Conservation (phyloP, 2,797 vertebrate species). For the Oreonectes daqikongensis region DNA sequence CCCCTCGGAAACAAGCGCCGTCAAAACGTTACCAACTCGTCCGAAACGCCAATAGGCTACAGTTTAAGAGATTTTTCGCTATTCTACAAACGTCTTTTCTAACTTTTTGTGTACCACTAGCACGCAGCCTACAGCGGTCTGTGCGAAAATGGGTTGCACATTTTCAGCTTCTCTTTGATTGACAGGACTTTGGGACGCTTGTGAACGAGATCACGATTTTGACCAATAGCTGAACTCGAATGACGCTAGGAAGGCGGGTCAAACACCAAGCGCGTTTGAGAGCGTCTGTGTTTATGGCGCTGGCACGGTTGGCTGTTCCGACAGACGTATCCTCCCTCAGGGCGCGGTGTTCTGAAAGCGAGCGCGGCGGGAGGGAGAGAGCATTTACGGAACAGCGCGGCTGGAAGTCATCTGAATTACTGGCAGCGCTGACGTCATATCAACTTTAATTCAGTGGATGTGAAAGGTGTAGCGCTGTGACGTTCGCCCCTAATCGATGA, state of each 20-base stretch:
- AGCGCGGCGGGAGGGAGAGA: conserved; percentile 59
- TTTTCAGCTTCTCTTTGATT: conserved; percentile 43
- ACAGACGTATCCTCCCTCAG: conserved; percentile 43
- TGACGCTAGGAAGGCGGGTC: conserved; percentile 57
- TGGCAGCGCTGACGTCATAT: conserved; percentile 80
- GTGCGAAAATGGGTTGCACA: conserved; percentile 22
- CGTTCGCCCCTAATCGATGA: background rate
- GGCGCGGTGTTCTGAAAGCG: accelerated
- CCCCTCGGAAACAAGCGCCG: conserved; percentile 4
- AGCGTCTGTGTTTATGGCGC: conserved; percentile 66
- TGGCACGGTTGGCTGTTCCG: conserved; percentile 67
- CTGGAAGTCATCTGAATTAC: conserved; percentile 87
- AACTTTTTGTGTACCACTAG: conserved; percentile 43
- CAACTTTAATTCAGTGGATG: conserved; percentile 69
- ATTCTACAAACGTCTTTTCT: background rate
- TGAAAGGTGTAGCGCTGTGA: conserved; percentile 32
- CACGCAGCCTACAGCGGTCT: background rate
- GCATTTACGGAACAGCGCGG: conserved; percentile 64
- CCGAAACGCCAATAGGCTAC: background rate
- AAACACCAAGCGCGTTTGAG: conserved; percentile 32
- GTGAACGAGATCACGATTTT: accelerated
- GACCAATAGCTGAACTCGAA: conserved; percentile 62
- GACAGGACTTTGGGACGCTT: conserved; percentile 61
- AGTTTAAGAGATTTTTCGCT: background rate
- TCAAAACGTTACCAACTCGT: background rate